Evolutionary conservation across 2,888 invertebrate genomes (phyloP), one percentile per base, ranked within the genome.

Genomic region (Erebia aethiops): DNA sequence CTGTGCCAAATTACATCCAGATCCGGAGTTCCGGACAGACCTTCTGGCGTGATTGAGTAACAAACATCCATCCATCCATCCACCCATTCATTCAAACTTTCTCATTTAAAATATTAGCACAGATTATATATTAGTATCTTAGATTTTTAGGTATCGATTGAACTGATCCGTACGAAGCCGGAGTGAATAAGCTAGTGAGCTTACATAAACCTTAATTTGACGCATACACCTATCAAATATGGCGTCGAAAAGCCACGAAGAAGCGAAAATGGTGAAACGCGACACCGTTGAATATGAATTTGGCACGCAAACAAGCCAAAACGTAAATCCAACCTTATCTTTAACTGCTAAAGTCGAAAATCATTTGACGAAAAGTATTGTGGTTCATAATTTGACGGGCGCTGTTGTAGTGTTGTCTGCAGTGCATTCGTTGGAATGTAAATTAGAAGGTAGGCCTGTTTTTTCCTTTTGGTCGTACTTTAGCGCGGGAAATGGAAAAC

Each of bases 341-440:
- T 5, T 0, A 1, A 7, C 11, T 1, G 0, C 1, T 57, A 66
- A 57, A 46, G 43, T 43, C 56, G 2, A 14, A 14, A 56, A 21
- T 57, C 13, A 3, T n/a, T 46, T 14, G 43, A 10, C 1, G 4
- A 11, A 14, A 43, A 43, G 0, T 10, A 14, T 66, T 57, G 43
- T 57, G 54, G 54, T 65, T 43, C 13, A 26, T 66, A 70, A 70
- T 70, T 54, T 66, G 70, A 41, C 58, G 64, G 64, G 69, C 51
- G 56, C 35, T 64, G 60, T 70, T 41, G 69, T 66, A 49, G 18
- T 64, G 60, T 70, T 41, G 69, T 66, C 70, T 70, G 60, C 70
- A 70, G 52, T 63, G 65, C 64, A 61, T 70, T 70, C 61, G 64
- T 65, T 70, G 49, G 65, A 54, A 60, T 60, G 70, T 61, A 70